Evolutionary conservation across 2,797 vertebrate species (phyloP).

Genomic region (Phalanger gymnotis): DNA sequence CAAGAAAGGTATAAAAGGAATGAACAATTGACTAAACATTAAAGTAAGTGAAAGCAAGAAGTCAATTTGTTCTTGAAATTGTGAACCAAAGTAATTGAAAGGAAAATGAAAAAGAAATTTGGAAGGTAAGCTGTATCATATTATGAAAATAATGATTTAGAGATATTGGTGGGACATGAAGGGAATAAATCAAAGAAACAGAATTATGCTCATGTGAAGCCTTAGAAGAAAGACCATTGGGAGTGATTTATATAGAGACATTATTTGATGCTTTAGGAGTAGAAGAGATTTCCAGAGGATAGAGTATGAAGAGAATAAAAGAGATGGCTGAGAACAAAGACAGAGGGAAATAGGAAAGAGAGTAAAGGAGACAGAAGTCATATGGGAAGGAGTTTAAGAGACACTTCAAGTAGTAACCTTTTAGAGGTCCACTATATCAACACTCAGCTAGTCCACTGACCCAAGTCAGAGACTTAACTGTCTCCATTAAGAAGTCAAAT

Average conservation of each 20-base stretch:
- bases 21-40: not conserved
- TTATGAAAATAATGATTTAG: not conserved
- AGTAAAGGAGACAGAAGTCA: too few relatives aligned
- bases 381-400: too few relatives aligned
- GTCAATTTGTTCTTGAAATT: not conserved
- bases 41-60: not conserved
- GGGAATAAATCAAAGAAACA: not conserved
- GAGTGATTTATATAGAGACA: too few relatives aligned
- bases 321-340: too few relatives aligned
- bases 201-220: not conserved
- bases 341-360: too few relatives aligned
- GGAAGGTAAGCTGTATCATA: not conserved
- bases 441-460: not conserved
- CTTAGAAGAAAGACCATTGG: too few relatives aligned
- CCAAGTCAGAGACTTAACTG: not conserved
- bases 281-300: too few relatives aligned
- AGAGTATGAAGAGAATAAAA: too few relatives aligned
- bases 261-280: too few relatives aligned
- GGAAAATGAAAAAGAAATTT: not conserved
- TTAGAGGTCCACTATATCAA: too few relatives aligned
- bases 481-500: not conserved
- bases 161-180: not conserved
- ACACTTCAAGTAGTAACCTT: too few relatives aligned
- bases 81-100: not conserved
- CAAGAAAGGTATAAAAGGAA: not conserved